Percentiles rank a stretch among this genome's conserved stretches.
phyloP scores from a whole-genome alignment of 2,113 vertebrate species.

The Reinhardtius hippoglossoides region DNA sequence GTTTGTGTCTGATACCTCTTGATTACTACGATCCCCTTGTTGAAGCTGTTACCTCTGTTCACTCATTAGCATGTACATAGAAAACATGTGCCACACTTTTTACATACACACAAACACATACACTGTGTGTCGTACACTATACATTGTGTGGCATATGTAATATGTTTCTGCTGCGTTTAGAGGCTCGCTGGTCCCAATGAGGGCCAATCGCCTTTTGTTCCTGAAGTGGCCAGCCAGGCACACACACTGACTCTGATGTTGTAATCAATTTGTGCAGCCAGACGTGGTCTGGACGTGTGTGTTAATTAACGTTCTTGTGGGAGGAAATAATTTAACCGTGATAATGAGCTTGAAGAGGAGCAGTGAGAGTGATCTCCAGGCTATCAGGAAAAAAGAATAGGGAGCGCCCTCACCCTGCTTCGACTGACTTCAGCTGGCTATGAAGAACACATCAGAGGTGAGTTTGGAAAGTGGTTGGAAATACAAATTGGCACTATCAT shows the following conservation, averaged over 20 bases:
- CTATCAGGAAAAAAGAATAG: slow-evolving; percentile 44
- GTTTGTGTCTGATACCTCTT: slow-evolving; percentile 33
- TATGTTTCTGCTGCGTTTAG: slow-evolving; percentile 47
- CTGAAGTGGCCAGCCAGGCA: slow-evolving; percentile 49
- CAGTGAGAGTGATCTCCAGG: slow-evolving; percentile 70
- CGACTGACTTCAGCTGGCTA: slow-evolving; percentile 6
- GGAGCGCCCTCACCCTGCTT: slow-evolving; percentile 21
- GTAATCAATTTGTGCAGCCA: slow-evolving; percentile 83
- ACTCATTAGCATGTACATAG: slow-evolving; percentile 57
- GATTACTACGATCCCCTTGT: slow-evolving; percentile 65
- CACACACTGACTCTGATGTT: slow-evolving; percentile 71
- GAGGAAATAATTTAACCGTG: slow-evolving; percentile 84
- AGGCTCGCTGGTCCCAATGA: slow-evolving; percentile 46
- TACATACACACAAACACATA: slow-evolving; percentile 6
- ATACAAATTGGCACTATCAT: not conserved
- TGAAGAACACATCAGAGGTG: not conserved
- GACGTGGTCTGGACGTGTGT: slow-evolving; percentile 81
- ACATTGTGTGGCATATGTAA: slow-evolving; percentile 51
- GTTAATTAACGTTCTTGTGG: slow-evolving; percentile 85
- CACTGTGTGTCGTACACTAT: slow-evolving; percentile 10
- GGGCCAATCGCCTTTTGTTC: slow-evolving; percentile 65
- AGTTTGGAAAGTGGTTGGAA: slow-evolving; percentile 6
- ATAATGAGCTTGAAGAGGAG: slow-evolving; percentile 83
- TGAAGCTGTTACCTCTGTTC: slow-evolving; percentile 55
- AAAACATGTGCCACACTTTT: not conserved